Percentiles rank a stretch among this genome's conserved stretches.
Evolutionary conservation across 1,140 invertebrate genomes (phyloP).

Genomic region (Cydia strobilella): DNA sequence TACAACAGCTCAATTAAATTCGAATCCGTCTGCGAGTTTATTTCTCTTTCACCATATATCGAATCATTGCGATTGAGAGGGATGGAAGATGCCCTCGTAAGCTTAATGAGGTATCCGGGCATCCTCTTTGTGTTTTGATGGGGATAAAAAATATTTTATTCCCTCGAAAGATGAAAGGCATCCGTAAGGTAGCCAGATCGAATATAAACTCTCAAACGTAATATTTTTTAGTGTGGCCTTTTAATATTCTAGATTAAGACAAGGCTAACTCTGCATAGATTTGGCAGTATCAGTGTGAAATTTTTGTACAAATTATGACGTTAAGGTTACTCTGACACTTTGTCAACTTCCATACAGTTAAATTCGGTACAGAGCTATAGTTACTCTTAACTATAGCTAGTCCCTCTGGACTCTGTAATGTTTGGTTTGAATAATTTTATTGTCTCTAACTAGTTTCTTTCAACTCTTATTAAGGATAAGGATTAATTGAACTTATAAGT

Average conservation of each 20-base stretch:
- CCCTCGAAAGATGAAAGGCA: background rate
- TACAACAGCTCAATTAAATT: slow-evolving; percentile 8
- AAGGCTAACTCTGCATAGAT: too few species aligned
- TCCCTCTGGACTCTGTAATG: too few species aligned
- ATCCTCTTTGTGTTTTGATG: slow-evolving; percentile 20
- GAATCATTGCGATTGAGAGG: background rate
- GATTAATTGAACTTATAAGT: too few species aligned
- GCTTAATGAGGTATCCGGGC: slow-evolving; percentile 10
- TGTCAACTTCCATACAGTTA: too few species aligned
- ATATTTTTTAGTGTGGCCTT: background rate
- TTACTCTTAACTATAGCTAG: too few species aligned
- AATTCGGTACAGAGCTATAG: too few species aligned
- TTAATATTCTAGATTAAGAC: background rate
- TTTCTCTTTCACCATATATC: background rate
- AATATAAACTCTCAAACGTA: background rate
- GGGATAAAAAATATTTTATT: slow-evolving; percentile 7
- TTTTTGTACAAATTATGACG: too few species aligned
- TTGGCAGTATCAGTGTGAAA: too few species aligned
- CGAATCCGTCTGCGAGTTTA: slow-evolving; percentile 9
- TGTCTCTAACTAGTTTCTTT: too few species aligned
- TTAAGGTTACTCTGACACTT: too few species aligned
- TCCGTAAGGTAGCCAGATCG: background rate
- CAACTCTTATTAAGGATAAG: too few species aligned
- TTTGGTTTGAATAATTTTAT: too few species aligned
- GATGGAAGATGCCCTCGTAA: background rate